Evolutionary conservation across 1,140 invertebrate species (phyloP), one percentile per base, ranked within the genome.

Genomic region (Drosophila nannoptera): DNA sequence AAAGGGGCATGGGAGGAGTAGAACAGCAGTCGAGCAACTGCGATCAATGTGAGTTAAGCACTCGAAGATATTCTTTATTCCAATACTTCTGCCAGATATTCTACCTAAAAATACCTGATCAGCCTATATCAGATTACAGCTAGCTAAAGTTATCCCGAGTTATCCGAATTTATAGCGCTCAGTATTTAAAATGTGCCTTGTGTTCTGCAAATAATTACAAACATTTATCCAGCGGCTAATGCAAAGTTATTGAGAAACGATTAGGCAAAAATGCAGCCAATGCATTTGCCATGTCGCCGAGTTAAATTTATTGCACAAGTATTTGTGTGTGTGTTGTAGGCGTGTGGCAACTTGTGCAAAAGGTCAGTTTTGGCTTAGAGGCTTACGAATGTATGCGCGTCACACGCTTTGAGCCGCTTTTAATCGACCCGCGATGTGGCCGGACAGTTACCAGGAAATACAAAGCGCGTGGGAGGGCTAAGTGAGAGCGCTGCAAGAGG

Each of bases 331-430:
- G 29, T 54, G 16, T 38, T 35, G 48, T 45, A n/a, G 58, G 60
- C 43, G 50, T 56, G 8, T 43, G 12, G 45, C 38, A 63, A 66
- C 53, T 73, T 78, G 78, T 76, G 59, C 69, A 76, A 76, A 76
- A 78, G 80, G 80, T 83, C 80, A 84, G 73, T 83, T 78, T 73
- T 78, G 69, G 76, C 76, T 84, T 84, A 78, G 52, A 83, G 78
- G 80, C 78, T 83, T 78, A 69, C 53, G 50, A 65, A 46, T 22
- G 55, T 65, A 53, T 65, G 63, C 62, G 58, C 54, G 74, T 54
- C 71, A 65, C 60, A 72, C 45, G 76, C 66, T 53, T 71, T 75
- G 78, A 83, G 75, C 62, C 64, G 71, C 67, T 75, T 82, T 78
- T 75, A 82, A 82, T 82, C 69, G 75, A 31, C 46, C 52, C 46